Conservation (phyloP, 2,888 invertebrate genomes). For the Graphium colonna region DNA sequence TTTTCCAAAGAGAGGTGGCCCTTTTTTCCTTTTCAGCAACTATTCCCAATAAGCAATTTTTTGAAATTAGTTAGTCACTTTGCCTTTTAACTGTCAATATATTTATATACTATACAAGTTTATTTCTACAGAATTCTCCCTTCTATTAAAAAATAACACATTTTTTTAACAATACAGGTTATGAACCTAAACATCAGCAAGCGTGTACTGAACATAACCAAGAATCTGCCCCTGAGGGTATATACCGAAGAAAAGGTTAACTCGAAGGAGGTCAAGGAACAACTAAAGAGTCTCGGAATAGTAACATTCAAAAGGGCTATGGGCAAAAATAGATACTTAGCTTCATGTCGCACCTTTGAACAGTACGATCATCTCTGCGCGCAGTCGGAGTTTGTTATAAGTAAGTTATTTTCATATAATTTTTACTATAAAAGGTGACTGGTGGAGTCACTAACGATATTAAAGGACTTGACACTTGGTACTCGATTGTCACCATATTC, state of each 20-base stretch:
- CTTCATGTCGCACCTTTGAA: constrained; percentile 29
- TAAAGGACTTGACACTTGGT: too few relatives aligned
- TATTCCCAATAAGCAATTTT: too few relatives aligned
- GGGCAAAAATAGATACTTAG: constrained; percentile 30
- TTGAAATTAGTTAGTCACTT: too few relatives aligned
- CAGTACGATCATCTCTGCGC: constrained; percentile 38
- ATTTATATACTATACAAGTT: too few relatives aligned
- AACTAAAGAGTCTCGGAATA: constrained; percentile 35
- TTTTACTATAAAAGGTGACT: too few relatives aligned
- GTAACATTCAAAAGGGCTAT: constrained; percentile 36
- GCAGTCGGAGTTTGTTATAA: constrained; percentile 24
- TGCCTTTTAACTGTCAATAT: too few relatives aligned
- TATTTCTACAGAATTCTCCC: too few relatives aligned
- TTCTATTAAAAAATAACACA: too few relatives aligned
- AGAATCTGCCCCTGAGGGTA: constrained; percentile 37
- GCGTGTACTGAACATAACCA: constrained; percentile 37
- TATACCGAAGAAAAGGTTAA: constrained; percentile 28
- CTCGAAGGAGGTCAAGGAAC: constrained; percentile 25
- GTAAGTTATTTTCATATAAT: constrained; percentile 29
- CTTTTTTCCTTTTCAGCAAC: too few relatives aligned
- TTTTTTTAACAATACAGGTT: constrained; percentile 30
- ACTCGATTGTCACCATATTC: too few relatives aligned
- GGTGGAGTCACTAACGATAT: too few relatives aligned
- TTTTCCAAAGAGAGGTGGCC: too few relatives aligned
- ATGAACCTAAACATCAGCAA: constrained; percentile 37